Base-by-base conservation (phyloP, 2,888 invertebrate genomes). In the Drosophila mimetica region DNA sequence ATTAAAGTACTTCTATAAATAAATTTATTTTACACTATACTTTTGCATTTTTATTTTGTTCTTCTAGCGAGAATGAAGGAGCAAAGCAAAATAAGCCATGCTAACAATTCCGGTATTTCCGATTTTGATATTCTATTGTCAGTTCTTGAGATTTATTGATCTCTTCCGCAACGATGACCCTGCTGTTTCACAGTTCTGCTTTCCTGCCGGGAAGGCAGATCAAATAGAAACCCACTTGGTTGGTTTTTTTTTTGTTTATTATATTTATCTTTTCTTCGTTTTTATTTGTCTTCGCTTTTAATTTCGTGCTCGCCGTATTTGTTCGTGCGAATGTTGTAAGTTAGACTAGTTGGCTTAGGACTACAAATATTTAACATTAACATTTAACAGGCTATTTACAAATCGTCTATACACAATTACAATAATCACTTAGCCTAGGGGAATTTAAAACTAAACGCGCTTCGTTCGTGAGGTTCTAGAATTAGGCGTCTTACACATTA, bases 291-390 rank as follows among this genome's bases (percentile, higher is more conserved):
- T 84, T 81, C 67, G 61, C 66, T 69, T 74, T 79, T 69, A 75
- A 77, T 77, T 52, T 79, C 64, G 76, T 60, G 60, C 53, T 70
- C 18, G 53, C 61, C 73, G 48, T 74, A 66, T 81, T 82, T 79
- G 72, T 74, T 84, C 69, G 76, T 70, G 76, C 82, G 81, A 72
- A 75, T 81, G 74, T 84, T 83, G 82, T 83, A 79, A 84, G 76
- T 82, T 79, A 83, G 82, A 83, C 82, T 83, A 83, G 82, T 79
- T 78, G 64, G 64, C 70, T 83, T 84, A 84, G 55, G 52, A 61
- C 71, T 84, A 84, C 76, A 84, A 81, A 82, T 82, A 81, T 82
- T 84, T 84, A 82, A 82, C 77, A 77, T 78, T 78, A 70, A 73
- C 78, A 77, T 72, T 61, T 57, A 61, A 61, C 66, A 71, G 77